Base-by-base conservation (phyloP, 2,888 invertebrate species). In the Penaeus monodon region DNA sequence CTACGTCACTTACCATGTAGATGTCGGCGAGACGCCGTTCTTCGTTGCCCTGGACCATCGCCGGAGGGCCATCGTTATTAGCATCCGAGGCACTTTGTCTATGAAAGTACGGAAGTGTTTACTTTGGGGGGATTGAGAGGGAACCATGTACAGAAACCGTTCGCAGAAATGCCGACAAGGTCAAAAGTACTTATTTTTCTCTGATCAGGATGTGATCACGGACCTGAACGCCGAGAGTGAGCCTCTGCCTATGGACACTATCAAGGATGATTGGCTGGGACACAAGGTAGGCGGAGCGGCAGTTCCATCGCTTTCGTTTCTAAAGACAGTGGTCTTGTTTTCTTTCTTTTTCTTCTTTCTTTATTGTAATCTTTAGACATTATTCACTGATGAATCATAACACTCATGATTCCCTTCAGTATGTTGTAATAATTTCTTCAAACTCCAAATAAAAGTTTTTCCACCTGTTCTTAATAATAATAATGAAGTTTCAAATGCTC, bases 151-250 rank as follows among this genome's bases (percentile, higher is more conserved):
- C n/a, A n/a, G 27, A 57, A n/a, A 57, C 63, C 4, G 12, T 79
- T 79, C 1, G 33, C 24, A 38, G 44, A 24, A 70, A 70, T 20
- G 24, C 24, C 22, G n/a, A n/a, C 24, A 63, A 29, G n/a, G 38
- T 44, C 49, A 24, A 14, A 3, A 22, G 33, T 63, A 85, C 44
- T 79, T 73, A 86, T 77, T 14, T 88, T 92, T 92, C 22, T 49
- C 76, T 76, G n/a, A 44, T 81, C 91, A 95, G 95, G 97, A 97
- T 92, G 95, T 97, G 66, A 93, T 97, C 91, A 97, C 97, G 63
- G 97, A 97, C 93, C 93, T 97, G 90, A 97, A 97, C 93, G 97
- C 97, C 4, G 97, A 97, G 93, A 95, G 95, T 89, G 97, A 97
- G 92, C 95, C 95, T 6, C 92, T 97, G 89, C 97, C 97, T 0